A percentile compares a stretch with the other conserved stretches of the same genome.
phyloP scores from a whole-genome alignment of 1,140 invertebrate species.

The Heterodera schachtii region DNA sequence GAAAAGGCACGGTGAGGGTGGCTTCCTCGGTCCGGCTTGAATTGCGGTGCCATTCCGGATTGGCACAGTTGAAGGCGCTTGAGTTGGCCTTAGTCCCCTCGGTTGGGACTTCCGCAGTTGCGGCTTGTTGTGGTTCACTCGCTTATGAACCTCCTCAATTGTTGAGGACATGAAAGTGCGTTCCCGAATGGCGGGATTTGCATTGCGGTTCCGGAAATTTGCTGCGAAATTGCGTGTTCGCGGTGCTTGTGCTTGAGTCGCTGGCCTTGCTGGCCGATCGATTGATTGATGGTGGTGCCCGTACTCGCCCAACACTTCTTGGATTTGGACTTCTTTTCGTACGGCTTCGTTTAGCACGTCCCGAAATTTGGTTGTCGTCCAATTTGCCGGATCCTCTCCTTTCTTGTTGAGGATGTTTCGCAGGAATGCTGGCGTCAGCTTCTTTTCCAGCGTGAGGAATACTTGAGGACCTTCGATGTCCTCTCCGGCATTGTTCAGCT shows the following conservation, averaged over 20 bases:
- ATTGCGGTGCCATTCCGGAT: no score
- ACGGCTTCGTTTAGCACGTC: not conserved
- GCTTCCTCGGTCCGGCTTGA: not conserved
- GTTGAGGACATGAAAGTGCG: not conserved
- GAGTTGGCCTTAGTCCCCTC: not conserved
- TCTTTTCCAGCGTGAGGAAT: not conserved
- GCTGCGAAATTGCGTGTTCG: no score
- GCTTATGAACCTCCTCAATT: not conserved
- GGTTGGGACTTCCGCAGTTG: not conserved
- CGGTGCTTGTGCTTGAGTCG: no score
- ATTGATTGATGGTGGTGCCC: not conserved
- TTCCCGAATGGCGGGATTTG: no score
- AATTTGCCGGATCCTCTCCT: not conserved
- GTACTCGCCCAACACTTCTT: slow-evolving; percentile 7
- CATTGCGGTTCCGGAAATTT: no score
- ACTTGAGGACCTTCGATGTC: not conserved
- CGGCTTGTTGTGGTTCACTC: not conserved
- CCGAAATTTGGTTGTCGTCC: not conserved
- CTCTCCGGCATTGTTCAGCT: slow-evolving; percentile 12
- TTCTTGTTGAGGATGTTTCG: slow-evolving; percentile 6
- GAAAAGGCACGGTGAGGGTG: not conserved
- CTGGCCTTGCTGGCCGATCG: not conserved
- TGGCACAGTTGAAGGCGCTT: no score
- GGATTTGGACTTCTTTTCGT: not conserved
- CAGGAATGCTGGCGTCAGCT: slow-evolving; percentile 6